Conservation (phyloP, 2,888 invertebrate species). For the Willowsia nigromaculata region DNA sequence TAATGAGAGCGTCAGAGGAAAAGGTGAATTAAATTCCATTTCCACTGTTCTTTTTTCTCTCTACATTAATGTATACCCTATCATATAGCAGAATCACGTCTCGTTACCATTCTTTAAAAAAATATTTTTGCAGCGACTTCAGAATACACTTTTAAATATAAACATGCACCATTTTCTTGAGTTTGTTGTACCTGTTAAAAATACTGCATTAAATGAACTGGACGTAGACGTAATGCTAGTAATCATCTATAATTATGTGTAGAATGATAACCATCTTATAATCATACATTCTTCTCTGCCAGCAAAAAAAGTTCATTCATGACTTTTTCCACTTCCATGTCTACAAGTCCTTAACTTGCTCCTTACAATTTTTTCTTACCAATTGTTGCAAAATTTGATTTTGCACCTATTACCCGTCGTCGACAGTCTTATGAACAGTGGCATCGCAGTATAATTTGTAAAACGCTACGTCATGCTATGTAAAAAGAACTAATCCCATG, state of each 20-base stretch:
- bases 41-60: no score
- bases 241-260: slow-evolving; percentile 8
- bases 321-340: neutral
- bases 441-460: no score
- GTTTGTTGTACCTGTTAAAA: neutral
- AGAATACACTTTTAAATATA: neutral
- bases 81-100: no score
- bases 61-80: no score
- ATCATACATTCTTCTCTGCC: neutral
- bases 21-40: neutral
- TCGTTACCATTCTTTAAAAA: no score
- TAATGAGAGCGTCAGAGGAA: neutral
- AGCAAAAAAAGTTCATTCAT: slow-evolving; percentile 14
- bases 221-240: neutral
- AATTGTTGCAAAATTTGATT: no score
- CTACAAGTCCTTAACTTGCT: neutral
- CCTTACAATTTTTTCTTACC: no score
- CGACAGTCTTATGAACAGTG: no score
- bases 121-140: no score
- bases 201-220: neutral
- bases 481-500: no score
- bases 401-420: no score
- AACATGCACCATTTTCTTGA: neutral
- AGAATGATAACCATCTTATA: neutral
- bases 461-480: no score